Percentiles rank a stretch among this genome's conserved stretches.
These are phyloP conservation scores for Electrona antarctica DNA, from an alignment of 2,113 vertebrate genomes.

Conservation along the genomic window DNA sequence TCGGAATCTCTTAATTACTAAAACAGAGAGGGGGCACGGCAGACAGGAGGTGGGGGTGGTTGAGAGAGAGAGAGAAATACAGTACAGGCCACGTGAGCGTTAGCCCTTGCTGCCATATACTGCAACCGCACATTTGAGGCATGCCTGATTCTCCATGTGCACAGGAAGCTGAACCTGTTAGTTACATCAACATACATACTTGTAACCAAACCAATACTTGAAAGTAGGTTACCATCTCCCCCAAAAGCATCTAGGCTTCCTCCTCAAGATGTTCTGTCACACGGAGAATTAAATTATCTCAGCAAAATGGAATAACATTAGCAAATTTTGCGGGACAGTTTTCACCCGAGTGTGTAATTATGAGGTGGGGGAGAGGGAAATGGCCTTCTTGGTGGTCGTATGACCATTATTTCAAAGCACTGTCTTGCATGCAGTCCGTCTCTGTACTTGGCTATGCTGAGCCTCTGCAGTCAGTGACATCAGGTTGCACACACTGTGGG, in stretches of 20 bases:
- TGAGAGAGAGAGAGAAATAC: neutral
- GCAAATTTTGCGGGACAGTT: no score
- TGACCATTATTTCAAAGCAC: no score
- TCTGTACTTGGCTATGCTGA: no score
- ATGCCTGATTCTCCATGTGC: neutral
- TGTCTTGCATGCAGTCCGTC: no score
- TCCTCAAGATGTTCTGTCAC: neutral
- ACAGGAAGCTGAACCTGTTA: conserved; percentile 27
- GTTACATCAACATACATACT: neutral
- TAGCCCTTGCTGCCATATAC: neutral
- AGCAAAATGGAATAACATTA: neutral
- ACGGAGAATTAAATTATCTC: neutral
- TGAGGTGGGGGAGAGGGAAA: no score
- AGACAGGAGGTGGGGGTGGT: no score
- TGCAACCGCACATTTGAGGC: conserved; percentile 5
- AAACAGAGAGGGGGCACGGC: neutral
- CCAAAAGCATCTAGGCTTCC: neutral
- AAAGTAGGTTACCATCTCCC: neutral
- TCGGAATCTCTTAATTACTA: neutral
- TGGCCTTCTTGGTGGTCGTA: no score
- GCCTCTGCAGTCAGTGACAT: no score
- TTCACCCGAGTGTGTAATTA: no score
- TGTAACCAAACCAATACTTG: neutral
- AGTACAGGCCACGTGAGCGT: neutral
- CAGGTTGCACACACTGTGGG: neutral